phyloP scores from a whole-genome alignment of 2,797 vertebrate genomes.

The Ambastaia sidthimunki region DNA sequence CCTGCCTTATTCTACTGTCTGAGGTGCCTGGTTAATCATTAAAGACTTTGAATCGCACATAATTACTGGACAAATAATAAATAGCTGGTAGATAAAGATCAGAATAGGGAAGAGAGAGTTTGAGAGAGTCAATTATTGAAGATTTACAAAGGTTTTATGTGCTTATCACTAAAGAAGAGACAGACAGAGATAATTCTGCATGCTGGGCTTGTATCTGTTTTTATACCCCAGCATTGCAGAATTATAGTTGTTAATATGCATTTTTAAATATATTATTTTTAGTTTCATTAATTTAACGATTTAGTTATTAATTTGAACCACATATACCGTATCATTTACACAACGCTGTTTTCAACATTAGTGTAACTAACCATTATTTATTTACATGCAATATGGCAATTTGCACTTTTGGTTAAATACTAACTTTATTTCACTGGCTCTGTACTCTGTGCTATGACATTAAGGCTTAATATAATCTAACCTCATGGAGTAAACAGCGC shows the following conservation, averaged over 20 bases:
- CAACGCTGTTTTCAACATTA: not conserved
- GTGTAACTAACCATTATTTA: not conserved
- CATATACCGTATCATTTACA: not conserved
- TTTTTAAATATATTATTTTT: not conserved
- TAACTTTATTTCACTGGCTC: not conserved
- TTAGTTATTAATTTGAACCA: not conserved
- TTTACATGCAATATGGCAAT: not conserved
- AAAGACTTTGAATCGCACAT: slow-evolving; percentile 12
- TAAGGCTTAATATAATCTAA: not conserved
- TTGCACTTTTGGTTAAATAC: not conserved
- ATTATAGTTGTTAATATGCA: too few species aligned
- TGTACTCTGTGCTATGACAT: not conserved
- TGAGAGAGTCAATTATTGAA: not conserved
- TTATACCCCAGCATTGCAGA: too few species aligned
- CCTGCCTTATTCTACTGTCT: slow-evolving; percentile 36
- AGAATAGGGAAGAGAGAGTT: not conserved
- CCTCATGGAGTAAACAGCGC: not conserved
- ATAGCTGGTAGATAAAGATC: slow-evolving; percentile 11
- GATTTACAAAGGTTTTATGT: not conserved
- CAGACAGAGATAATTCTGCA: not conserved
- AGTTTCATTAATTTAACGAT: too few species aligned
- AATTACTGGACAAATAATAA: slow-evolving; percentile 39
- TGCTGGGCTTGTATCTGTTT: not conserved
- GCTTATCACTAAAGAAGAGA: not conserved
- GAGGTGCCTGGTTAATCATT: slow-evolving; percentile 30